Evolutionary conservation across 2,797 vertebrate species (phyloP).

Genomic region (Protosalanx chinensis): DNA sequence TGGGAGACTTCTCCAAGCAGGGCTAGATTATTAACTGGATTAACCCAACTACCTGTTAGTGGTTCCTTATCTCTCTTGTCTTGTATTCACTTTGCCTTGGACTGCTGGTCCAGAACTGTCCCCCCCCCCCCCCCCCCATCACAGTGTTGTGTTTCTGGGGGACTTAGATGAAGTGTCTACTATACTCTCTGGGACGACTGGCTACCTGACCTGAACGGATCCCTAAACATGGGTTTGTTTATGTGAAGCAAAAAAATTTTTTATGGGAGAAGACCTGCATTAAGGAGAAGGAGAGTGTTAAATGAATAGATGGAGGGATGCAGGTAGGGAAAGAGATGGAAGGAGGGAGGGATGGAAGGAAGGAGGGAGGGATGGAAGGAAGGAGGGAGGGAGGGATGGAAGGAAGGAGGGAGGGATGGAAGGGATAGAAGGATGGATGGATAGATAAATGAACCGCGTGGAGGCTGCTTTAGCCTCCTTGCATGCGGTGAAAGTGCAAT

Average conservation of each 20-base stretch:
- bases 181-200: slow-evolving; percentile 18
- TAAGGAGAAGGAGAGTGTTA: not conserved
- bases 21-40: slow-evolving; percentile 61
- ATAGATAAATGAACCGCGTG: slow-evolving; percentile 21
- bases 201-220: slow-evolving; percentile 34
- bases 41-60: slow-evolving; percentile 70
- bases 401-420: slow-evolving; percentile 14
- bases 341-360: slow-evolving; percentile 31
- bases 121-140: too few relatives aligned
- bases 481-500: slow-evolving; percentile 78
- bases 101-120: slow-evolving; percentile 62
- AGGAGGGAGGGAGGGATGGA: slow-evolving; percentile 10
- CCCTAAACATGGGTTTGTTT: not conserved
- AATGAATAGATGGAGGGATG: slow-evolving; percentile 32
- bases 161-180: slow-evolving; percentile 17
- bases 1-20: slow-evolving; percentile 29
- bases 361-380: not conserved
- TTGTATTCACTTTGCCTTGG: slow-evolving; percentile 59
- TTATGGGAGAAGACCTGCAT: not conserved
- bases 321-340: slow-evolving; percentile 3
- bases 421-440: slow-evolving; percentile 36
- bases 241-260: not conserved
- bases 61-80: slow-evolving; percentile 45
- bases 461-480: slow-evolving; percentile 46
- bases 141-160: slow-evolving; percentile 35